phyloP scores from a whole-genome alignment of 1,140 invertebrate genomes.

The Matsumurasca onukii region DNA sequence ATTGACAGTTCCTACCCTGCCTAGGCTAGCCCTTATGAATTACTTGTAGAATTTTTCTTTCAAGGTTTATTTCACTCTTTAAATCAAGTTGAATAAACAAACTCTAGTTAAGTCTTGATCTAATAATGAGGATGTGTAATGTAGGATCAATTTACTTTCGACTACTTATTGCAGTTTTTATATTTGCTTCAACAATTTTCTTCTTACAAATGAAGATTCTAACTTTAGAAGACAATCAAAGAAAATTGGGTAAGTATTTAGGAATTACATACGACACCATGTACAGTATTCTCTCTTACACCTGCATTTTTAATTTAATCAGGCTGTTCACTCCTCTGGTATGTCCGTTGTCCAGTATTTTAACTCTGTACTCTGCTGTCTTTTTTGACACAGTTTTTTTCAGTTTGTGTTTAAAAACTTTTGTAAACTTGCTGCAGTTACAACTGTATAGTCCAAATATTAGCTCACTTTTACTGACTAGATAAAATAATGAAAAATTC shows the following conservation, averaged over 20 bases:
- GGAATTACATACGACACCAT: neutral
- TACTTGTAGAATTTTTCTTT: no score
- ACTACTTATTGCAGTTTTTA: neutral
- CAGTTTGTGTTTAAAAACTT: neutral
- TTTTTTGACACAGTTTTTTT: neutral
- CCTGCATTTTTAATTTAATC: neutral
- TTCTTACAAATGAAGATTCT: conserved; percentile 19
- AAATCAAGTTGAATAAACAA: no score
- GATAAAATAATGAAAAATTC: no score
- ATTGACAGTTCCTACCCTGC: no score
- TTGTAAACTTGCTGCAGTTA: neutral
- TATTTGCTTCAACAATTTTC: neutral
- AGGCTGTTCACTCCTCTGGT: neutral
- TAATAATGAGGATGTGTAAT: neutral
- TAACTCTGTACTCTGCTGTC: neutral
- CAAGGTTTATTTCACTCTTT: no score
- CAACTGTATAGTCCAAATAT: no score
- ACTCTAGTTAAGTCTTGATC: no score
- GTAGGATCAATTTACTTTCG: neutral
- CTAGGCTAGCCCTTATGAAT: no score
- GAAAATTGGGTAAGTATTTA: neutral
- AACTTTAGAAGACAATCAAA: conserved; percentile 11
- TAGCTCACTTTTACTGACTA: no score
- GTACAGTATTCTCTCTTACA: neutral
- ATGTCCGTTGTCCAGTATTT: neutral